Base-by-base conservation (phyloP, 1,140 invertebrate species). In the Delia radicum region DNA sequence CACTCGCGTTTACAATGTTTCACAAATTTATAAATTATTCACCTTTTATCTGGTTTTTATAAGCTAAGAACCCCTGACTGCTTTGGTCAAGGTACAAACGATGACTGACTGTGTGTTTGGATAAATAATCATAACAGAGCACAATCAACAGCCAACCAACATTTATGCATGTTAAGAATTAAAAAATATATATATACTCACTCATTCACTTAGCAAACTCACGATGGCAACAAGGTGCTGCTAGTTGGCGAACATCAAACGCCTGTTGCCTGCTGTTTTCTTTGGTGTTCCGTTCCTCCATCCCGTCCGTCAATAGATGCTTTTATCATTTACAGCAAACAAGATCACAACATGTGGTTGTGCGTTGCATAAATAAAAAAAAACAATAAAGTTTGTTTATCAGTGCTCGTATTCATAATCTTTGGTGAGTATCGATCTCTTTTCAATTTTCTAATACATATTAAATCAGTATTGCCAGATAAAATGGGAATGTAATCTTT, bases 21-120 rank as follows among this genome's bases (percentile, higher is more conserved):
- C 48, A 55, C 37, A 10, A 15, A 15, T 42, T 42, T 10, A 10
- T 42, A 42, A 13, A 33, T 48, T 48, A 6, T 15, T 55, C 18
- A n/a, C n/a, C n/a, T 42, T 13, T 21, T n/a, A 24, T 55, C 24
- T 55, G n/a, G 15, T 2, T 55, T 55, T 7, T 55, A n/a, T n/a
- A 55, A 55, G n/a, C 24, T 55, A 18, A 69, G 65, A 69, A 33
- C n/a, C 31, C 63, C 13, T 7, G 42, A 55, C 72, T 73, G 72
- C 48, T 73, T 48, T 73, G 72, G 72, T 73, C 72, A 73, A 73
- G 42, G 72, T 73, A 28, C 21, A 61, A 73, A 73, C 72, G 42
- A 28, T 55, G 72, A 73, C 72, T 73, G 72, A 55, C 42, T 69
- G 29, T 6, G 15, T 69, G 2, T 8, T 33, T 33, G 29, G 29